Evolutionary conservation across 2,797 vertebrate species (phyloP).

Genomic region (Heterohyrax brucei): DNA sequence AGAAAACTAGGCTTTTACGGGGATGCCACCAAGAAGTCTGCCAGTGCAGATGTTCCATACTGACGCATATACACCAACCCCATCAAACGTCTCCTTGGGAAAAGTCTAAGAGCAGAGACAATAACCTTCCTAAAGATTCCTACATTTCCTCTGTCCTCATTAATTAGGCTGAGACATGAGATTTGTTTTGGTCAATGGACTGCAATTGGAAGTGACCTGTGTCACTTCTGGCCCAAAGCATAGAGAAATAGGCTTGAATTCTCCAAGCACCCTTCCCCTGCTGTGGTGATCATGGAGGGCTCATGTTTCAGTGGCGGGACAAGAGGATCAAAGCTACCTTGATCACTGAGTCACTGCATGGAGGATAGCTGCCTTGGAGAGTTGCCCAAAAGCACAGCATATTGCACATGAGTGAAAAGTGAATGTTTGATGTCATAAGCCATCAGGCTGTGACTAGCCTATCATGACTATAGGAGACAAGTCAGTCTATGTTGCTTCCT

Average conservation of each 20-base stretch:
- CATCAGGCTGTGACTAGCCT: background rate
- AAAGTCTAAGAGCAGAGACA: background rate
- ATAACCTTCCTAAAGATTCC: background rate
- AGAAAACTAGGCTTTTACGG: background rate
- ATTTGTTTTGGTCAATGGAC: background rate
- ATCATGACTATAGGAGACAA: background rate
- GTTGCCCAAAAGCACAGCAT: background rate
- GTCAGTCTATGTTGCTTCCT: background rate
- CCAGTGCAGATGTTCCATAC: background rate
- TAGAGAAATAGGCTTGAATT: background rate
- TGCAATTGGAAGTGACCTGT: background rate
- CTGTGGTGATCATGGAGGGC: background rate
- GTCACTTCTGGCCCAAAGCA: background rate
- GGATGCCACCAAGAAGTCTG: background rate
- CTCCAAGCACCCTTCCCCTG: background rate
- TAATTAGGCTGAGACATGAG: background rate
- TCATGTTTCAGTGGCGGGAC: background rate
- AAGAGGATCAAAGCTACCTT: constrained; percentile 7
- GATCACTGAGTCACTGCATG: background rate
- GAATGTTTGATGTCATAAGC: background rate
- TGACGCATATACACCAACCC: background rate
- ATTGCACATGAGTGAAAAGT: background rate
- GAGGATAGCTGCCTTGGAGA: constrained; percentile 12
- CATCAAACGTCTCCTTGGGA: background rate
- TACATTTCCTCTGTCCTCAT: background rate